These are phyloP conservation scores for Norana najaformis DNA, from an alignment of 2,888 invertebrate genomes.

Conservation along the genomic window DNA sequence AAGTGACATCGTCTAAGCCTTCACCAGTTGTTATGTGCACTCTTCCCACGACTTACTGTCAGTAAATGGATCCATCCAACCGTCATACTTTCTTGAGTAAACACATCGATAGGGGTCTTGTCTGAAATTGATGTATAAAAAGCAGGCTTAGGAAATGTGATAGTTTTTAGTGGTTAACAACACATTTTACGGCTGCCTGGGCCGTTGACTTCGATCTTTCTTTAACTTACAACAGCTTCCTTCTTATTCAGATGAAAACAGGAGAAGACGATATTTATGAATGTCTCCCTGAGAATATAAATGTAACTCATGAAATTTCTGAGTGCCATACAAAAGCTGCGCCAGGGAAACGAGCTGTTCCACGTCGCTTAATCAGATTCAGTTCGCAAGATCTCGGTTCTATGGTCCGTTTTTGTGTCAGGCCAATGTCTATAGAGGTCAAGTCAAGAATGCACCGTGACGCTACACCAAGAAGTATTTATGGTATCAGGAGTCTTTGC, in stretches of 20 bases:
- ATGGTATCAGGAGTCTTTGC: neutral
- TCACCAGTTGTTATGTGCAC: neutral
- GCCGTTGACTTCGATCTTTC: neutral
- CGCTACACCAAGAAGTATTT: neutral
- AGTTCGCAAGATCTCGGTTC: neutral
- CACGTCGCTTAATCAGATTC: neutral
- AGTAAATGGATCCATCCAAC: neutral
- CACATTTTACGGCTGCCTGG: neutral
- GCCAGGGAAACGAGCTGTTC: neutral
- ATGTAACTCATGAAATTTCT: neutral
- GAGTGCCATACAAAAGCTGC: neutral
- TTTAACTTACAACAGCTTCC: neutral
- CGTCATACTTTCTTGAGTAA: too few species aligned
- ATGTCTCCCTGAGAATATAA: neutral
- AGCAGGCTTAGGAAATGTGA: neutral
- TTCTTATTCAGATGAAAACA: neutral
- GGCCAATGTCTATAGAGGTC: neutral
- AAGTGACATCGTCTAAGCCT: neutral
- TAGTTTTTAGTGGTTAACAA: neutral
- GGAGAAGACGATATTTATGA: neutral
- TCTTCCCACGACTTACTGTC: neutral
- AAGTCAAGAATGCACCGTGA: neutral
- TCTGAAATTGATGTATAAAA: too few species aligned
- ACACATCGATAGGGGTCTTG: too few species aligned
- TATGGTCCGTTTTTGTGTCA: neutral